Base-by-base conservation (phyloP, 2,888 invertebrate genomes). In the Parasteatoda lunata region DNA sequence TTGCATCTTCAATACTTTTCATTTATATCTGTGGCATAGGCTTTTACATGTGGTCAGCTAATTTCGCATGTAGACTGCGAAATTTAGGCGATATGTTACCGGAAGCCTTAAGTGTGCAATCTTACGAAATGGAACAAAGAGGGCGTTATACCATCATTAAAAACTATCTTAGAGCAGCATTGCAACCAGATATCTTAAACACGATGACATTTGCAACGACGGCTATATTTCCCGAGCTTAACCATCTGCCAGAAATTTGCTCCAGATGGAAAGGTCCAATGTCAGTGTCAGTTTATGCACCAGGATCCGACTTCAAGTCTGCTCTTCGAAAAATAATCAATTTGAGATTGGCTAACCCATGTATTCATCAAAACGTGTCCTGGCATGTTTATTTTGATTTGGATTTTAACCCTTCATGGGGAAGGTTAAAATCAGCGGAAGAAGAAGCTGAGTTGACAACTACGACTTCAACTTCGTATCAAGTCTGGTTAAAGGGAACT, bases 371-470 rank as follows among this genome's bases (percentile, higher is more conserved):
- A 91, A 95, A 94, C 91, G 96, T 96, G 92, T 96, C 97, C 89
- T 97, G 97, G 93, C 97, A 97, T 92, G 92, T 97, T 79, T 97
- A 96, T 93, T 97, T 97, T 93, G 95, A 96, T 90, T 95, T 95
- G 91, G 87, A 87, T 11, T 82, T 73, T 64, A 68, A 77, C 54
- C 80, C 79, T 78, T 59, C 89, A 47, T 70, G 65, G 68, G 52
- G 83, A 47, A 30, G 89, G 68, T 11, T 89, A 77, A 75, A 68
- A 84, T 77, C 87, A 66, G 54, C 88, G 49, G 68, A 90, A 89
- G 69, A 89, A 77, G 79, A 88, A 86, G 81, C 78, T 5, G 76
- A 30, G 30, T n/a, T 82, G 78, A 3, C 48, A 0, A 73, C 71
- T 4, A 11, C 59, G 13, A 45, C 72, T 15, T 82, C 87, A 8